Percentiles rank a stretch among this genome's conserved stretches.
Evolutionary conservation across 2,888 invertebrate genomes (phyloP).

Genomic region (Tenthredo scrophulariae): DNA sequence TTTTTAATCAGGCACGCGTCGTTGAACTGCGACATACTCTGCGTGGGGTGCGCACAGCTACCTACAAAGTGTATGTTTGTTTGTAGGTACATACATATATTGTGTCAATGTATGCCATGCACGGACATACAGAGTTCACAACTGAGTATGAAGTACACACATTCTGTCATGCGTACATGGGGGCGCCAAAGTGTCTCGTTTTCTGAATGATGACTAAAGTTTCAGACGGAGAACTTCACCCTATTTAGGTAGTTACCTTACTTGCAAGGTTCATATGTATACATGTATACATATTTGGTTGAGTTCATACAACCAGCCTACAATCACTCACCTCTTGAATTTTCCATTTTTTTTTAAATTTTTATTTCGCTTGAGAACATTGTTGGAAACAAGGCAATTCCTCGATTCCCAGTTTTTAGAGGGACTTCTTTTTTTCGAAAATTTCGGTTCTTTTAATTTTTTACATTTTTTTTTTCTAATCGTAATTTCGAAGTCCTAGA

Average conservation of each 20-base stretch:
- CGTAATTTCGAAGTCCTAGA: background rate
- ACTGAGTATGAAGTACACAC: background rate
- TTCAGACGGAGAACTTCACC: background rate
- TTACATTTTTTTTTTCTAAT: background rate
- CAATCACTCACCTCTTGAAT: background rate
- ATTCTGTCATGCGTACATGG: background rate
- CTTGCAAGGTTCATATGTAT: background rate
- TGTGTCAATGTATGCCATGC: background rate
- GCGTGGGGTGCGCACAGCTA: background rate
- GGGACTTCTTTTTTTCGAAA: background rate
- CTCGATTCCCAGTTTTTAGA: background rate
- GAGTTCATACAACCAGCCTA: background rate
- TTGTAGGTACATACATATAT: background rate
- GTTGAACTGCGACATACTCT: conserved; percentile 13
- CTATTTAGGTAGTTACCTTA: background rate
- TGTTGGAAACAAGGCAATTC: background rate
- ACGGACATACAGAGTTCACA: background rate
- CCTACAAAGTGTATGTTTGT: background rate
- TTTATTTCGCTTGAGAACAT: background rate
- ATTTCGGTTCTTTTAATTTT: background rate
- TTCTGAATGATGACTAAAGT: background rate
- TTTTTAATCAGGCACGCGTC: conserved; percentile 28
- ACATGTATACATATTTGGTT: background rate
- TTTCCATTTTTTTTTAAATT: background rate
- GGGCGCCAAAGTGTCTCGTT: background rate